Evolutionary conservation across 1,140 invertebrate species (phyloP).

Genomic region (Glomeris maerens): DNA sequence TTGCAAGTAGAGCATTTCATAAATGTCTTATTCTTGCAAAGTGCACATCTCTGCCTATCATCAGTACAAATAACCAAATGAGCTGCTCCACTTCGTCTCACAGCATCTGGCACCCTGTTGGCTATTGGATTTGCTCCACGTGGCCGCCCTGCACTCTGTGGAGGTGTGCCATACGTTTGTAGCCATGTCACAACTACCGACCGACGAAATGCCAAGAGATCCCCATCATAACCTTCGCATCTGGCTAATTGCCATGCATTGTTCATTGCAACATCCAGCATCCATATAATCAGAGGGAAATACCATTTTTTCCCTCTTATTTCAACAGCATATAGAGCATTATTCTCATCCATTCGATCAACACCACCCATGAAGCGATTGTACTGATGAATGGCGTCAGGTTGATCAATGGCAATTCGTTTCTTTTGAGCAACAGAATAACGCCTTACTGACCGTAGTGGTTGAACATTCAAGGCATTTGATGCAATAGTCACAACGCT

Average conservation of each 20-base stretch:
- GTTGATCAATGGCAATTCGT: neutral
- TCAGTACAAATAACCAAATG: neutral
- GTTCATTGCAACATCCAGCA: slow-evolving; percentile 24
- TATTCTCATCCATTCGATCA: neutral
- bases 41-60: neutral
- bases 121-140: neutral
- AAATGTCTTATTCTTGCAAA: neutral
- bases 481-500: neutral
- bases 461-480: neutral
- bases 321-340: neutral
- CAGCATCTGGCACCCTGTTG: neutral
- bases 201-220: slow-evolving; percentile 21
- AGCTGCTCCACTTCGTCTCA: neutral
- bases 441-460: neutral
- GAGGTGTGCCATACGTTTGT: slow-evolving; percentile 16
- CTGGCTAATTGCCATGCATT: slow-evolving; percentile 25
- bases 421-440: neutral
- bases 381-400: neutral
- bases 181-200: slow-evolving; percentile 15
- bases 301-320: slow-evolving; percentile 17
- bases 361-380: neutral
- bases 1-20: no score
- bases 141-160: neutral
- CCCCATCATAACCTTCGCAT: slow-evolving; percentile 16
- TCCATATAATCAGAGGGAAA: slow-evolving; percentile 22